Conservation (phyloP, 2,113 vertebrate genomes). For the Columbina picui region DNA sequence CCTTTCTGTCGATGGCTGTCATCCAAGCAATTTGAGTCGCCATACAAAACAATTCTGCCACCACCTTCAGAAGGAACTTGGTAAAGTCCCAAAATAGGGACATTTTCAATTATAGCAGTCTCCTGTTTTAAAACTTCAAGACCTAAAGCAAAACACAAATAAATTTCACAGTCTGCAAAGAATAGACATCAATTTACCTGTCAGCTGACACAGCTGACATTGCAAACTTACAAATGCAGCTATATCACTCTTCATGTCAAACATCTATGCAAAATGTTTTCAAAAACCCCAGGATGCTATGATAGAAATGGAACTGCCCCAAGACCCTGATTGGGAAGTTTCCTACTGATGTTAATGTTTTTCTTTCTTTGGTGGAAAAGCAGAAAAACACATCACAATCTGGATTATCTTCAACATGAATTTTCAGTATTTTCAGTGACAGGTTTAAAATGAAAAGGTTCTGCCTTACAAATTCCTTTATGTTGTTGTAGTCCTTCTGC, state of each 20-base stretch:
- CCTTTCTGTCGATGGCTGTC: slow-evolving; percentile 98
- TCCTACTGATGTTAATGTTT: background rate
- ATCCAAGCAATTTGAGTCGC: slow-evolving; percentile 96
- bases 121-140: slow-evolving; percentile 97
- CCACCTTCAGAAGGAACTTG: slow-evolving; percentile 90
- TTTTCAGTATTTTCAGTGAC: background rate
- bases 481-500: background rate
- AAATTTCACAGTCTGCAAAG: background rate
- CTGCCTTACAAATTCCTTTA: background rate
- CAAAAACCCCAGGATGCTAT: background rate
- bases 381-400: background rate
- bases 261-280: background rate
- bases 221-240: background rate
- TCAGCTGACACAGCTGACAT: background rate
- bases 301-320: background rate
- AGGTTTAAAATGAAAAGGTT: background rate
- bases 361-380: background rate
- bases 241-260: background rate
- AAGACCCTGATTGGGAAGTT: background rate
- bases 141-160: slow-evolving; percentile 75
- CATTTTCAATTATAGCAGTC: slow-evolving; percentile 88
- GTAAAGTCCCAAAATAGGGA: slow-evolving; percentile 94
- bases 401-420: background rate
- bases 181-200: background rate
- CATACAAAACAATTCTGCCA: slow-evolving; percentile 92